These are phyloP conservation scores for Carpatolechia fugitivella DNA, from an alignment of 2,888 invertebrate species.

Conservation along the genomic window DNA sequence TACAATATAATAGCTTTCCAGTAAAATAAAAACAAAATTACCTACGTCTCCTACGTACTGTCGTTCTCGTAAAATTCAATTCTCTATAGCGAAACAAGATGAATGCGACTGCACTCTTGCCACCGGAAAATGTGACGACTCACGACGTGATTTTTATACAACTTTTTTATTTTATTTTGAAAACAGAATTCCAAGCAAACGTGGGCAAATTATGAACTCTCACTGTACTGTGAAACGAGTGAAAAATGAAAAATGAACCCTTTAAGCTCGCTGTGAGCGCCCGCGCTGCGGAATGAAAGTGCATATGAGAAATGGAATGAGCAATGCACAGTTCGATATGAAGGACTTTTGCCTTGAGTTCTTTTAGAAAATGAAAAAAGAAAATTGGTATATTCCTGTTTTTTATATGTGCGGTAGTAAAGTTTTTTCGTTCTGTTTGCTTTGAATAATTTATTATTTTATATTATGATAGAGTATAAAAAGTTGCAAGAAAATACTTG, in stretches of 20 bases:
- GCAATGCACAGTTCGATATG: slow-evolving; percentile 1
- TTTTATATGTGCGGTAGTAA: not conserved
- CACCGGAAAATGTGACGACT: slow-evolving; percentile 26
- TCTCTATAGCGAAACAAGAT: slow-evolving; percentile 28
- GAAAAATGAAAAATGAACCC: slow-evolving; percentile 8
- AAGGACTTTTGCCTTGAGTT: not conserved
- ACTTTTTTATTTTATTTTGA: slow-evolving; percentile 15
- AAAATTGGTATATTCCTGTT: not conserved
- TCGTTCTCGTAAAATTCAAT: not conserved
- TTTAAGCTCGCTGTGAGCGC: not conserved
- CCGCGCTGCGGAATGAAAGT: not conserved
- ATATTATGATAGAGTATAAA: not conserved
- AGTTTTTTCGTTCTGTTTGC: not conserved
- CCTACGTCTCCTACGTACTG: not conserved
- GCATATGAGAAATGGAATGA: not conserved
- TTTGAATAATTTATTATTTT: not conserved
- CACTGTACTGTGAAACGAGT: slow-evolving; percentile 10
- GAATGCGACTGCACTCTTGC: slow-evolving; percentile 32
- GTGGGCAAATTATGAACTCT: slow-evolving; percentile 12
- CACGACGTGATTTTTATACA: slow-evolving; percentile 18
- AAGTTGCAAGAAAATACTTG: not conserved
- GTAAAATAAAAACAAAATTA: too few relatives aligned
- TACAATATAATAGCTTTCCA: too few relatives aligned
- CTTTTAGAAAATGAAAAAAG: slow-evolving; percentile 13
- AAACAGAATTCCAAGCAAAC: slow-evolving; percentile 7